A percentile compares a stretch with the other conserved stretches of the same genome.
Conservation (phyloP, 1,140 invertebrate genomes). For the Drosophila bifasciata region DNA sequence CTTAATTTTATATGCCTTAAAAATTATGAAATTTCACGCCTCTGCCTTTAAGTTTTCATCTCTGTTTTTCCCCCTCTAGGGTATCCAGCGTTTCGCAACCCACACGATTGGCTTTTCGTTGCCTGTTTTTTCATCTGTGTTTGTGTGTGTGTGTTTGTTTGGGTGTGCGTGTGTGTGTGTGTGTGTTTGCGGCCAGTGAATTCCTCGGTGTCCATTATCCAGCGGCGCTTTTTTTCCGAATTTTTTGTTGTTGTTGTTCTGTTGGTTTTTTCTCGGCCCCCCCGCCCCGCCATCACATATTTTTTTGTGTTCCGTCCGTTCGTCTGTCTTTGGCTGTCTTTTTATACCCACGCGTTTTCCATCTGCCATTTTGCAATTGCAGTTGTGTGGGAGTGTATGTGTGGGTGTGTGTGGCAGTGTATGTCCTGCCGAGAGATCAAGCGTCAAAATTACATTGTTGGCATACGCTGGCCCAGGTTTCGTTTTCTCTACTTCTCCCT, state of each 20-base stretch:
- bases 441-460: conserved; percentile 82
- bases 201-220: conserved; percentile 71
- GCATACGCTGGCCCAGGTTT: conserved; percentile 70
- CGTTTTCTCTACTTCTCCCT: conserved; percentile 36
- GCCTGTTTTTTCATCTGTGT: conserved; percentile 26
- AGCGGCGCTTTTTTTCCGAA: conserved; percentile 34
- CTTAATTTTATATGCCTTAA: no score
- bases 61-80: no score
- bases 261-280: not conserved
- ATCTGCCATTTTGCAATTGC: conserved; percentile 34
- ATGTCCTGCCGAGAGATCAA: conserved; percentile 57
- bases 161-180: conserved; percentile 1
- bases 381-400: conserved; percentile 26
- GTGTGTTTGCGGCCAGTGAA: conserved; percentile 30
- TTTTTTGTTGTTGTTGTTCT: conserved; percentile 27
- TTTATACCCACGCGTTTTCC: conserved; percentile 29
- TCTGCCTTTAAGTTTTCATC: not conserved
- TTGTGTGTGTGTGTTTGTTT: not conserved
- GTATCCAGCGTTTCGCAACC: not conserved
- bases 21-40: no score
- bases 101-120: not conserved
- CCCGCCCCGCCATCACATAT: no score
- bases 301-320: conserved; percentile 4
- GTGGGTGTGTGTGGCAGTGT: conserved; percentile 28
- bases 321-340: conserved; percentile 6